phyloP scores from a whole-genome alignment of 2,888 invertebrate genomes.

The Polydrusus tereticollis region DNA sequence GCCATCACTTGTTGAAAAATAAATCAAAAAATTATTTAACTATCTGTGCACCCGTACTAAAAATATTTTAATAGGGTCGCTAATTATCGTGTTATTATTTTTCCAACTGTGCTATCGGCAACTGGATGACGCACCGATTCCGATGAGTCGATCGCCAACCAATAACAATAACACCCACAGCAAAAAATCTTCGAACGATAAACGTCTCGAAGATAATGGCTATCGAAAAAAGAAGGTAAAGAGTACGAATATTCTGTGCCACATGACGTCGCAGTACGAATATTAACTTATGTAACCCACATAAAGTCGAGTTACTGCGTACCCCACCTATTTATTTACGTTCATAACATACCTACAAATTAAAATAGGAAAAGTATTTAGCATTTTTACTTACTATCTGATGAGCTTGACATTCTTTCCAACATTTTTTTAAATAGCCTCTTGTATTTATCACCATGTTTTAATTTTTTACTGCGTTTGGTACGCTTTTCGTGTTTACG shows the following conservation, averaged over 20 bases:
- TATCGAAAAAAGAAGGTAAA: not conserved
- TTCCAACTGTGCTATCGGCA: not conserved
- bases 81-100: not conserved
- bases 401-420: not conserved
- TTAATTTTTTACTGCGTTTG: not conserved
- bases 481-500: not conserved
- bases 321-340: not conserved
- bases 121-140: not conserved
- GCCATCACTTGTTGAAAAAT: not conserved
- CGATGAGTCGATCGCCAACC: not conserved
- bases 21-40: too few species aligned
- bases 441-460: not conserved
- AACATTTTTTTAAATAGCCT: not conserved
- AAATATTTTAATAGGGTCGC: not conserved
- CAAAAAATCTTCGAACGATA: not conserved
- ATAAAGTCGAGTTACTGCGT: conserved; percentile 25
- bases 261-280: conserved; percentile 23
- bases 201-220: not conserved
- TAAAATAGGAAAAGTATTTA: not conserved
- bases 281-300: conserved; percentile 17
- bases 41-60: not conserved
- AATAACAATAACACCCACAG: not conserved
- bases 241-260: conserved; percentile 7
- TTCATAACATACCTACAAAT: not conserved
- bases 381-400: not conserved